Conservation (phyloP, 2,113 vertebrate species). For the Phrynosoma blainvillii region DNA sequence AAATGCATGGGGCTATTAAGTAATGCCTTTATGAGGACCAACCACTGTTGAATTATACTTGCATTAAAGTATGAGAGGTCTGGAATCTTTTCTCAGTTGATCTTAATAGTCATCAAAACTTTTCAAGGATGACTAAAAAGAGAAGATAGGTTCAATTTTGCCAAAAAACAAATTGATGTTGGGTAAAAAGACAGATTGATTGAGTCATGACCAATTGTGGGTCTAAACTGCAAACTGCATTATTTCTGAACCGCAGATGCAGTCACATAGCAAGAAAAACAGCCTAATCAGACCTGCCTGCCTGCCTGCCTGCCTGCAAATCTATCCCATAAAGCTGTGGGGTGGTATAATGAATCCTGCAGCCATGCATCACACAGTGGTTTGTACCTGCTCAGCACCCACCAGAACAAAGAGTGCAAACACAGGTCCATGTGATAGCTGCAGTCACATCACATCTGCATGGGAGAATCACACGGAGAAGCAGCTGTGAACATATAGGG, state of each 20-base stretch:
- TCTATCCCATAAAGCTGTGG: not conserved
- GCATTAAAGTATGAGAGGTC: not conserved
- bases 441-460: not conserved
- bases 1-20: not conserved
- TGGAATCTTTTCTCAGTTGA: conserved; percentile 40
- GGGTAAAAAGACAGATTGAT: not conserved
- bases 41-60: not conserved
- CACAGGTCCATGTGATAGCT: too few relatives aligned
- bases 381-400: not conserved
- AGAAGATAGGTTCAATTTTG: conserved; percentile 20
- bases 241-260: not conserved
- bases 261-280: not conserved
- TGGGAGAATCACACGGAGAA: not conserved
- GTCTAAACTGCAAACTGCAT: too few relatives aligned
- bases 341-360: not conserved
- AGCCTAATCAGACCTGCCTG: not conserved
- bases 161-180: not conserved
- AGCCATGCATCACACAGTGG: too few relatives aligned
- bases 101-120: conserved; percentile 43
- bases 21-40: not conserved
- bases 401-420: not conserved
- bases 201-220: not conserved
- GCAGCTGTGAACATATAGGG: not conserved
- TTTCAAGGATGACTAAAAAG: conserved; percentile 32
- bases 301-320: not conserved